Percentiles rank a stretch among this genome's conserved stretches.
phyloP scores from a whole-genome alignment of 2,113 vertebrate genomes.

The Hystrix brachyura region DNA sequence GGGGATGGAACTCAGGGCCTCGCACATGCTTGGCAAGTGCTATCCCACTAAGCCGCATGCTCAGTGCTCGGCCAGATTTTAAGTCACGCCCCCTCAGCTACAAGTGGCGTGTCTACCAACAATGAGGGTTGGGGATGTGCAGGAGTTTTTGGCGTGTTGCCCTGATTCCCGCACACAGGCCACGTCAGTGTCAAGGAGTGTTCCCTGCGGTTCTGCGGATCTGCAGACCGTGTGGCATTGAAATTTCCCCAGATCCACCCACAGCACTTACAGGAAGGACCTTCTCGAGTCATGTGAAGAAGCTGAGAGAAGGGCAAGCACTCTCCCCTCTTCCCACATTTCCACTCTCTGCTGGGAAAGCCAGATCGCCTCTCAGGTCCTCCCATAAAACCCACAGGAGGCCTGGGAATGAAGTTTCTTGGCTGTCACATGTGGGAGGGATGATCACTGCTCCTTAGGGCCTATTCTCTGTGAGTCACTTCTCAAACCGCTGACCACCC shows the following conservation, averaged over 20 bases:
- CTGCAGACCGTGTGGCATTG: not conserved
- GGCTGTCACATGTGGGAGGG: not conserved
- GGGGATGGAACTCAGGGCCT: not conserved
- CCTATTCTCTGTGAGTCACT: not conserved
- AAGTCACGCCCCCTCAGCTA: not conserved
- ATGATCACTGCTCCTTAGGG: fast-evolving
- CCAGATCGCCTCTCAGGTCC: not conserved
- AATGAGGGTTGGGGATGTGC: conserved; percentile 2
- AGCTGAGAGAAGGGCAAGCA: not conserved
- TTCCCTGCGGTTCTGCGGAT: fast-evolving
- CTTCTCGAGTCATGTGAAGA: not conserved
- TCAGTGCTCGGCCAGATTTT: not conserved
- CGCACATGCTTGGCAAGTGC: not conserved
- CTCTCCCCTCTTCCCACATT: not conserved
- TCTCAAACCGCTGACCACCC: not conserved
- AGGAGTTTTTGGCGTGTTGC: not conserved
- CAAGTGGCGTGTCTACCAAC: not conserved
- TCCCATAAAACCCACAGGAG: not conserved
- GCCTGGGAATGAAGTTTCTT: not conserved
- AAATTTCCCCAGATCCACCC: not conserved
- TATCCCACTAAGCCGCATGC: not conserved
- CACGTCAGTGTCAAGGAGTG: not conserved
- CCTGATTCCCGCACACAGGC: not conserved
- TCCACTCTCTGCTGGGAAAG: not conserved
- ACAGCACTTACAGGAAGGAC: not conserved